A percentile compares a stretch with the other conserved stretches of the same genome.
phyloP scores from a whole-genome alignment of 2,113 vertebrate species.

The Callionymus lyra region DNA sequence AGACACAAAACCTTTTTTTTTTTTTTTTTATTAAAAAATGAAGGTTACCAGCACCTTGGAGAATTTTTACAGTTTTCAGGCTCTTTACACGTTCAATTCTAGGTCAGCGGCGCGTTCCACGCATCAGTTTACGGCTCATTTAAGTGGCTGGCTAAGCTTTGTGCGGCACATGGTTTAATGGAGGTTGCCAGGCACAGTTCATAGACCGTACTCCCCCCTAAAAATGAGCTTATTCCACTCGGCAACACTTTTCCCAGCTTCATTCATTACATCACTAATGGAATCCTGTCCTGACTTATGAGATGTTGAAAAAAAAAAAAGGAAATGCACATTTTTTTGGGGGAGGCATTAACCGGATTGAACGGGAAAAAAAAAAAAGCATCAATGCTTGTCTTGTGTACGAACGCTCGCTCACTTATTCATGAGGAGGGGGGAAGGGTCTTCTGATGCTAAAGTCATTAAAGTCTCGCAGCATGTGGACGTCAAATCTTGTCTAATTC shows the following conservation, averaged over 20 bases:
- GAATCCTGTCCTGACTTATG: slow-evolving; percentile 5
- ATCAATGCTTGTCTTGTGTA: slow-evolving; percentile 35
- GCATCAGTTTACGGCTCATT: slow-evolving; percentile 32
- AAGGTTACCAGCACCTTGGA: slow-evolving; percentile 56
- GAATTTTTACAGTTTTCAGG: slow-evolving; percentile 40
- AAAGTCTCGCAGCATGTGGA: slow-evolving; percentile 50
- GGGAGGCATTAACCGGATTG: too few relatives aligned
- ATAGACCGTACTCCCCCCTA: slow-evolving; percentile 5
- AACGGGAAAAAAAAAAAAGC: slow-evolving; percentile 1
- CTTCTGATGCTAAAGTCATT: slow-evolving; percentile 47
- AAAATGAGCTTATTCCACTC: slow-evolving; percentile 27
- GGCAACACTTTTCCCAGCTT: slow-evolving; percentile 8
- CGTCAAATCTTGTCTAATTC: slow-evolving; percentile 52
- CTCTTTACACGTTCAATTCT: slow-evolving; percentile 32
- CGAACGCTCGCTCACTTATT: slow-evolving; percentile 53
- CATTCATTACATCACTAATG: not conserved
- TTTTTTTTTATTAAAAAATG: too few relatives aligned
- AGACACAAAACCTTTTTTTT: slow-evolving; percentile 32
- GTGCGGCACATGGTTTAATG: slow-evolving; percentile 19
- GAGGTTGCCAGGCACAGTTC: slow-evolving; percentile 12
- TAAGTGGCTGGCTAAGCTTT: slow-evolving; percentile 25
- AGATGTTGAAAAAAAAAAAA: slow-evolving; percentile 18
- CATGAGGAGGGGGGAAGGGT: slow-evolving; percentile 44
- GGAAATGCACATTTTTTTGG: slow-evolving; percentile 12
- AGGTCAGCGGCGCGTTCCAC: slow-evolving; percentile 36